These are phyloP conservation scores for Tachuris rubrigastra DNA, from an alignment of 2,113 vertebrate species.

Conservation along the genomic window DNA sequence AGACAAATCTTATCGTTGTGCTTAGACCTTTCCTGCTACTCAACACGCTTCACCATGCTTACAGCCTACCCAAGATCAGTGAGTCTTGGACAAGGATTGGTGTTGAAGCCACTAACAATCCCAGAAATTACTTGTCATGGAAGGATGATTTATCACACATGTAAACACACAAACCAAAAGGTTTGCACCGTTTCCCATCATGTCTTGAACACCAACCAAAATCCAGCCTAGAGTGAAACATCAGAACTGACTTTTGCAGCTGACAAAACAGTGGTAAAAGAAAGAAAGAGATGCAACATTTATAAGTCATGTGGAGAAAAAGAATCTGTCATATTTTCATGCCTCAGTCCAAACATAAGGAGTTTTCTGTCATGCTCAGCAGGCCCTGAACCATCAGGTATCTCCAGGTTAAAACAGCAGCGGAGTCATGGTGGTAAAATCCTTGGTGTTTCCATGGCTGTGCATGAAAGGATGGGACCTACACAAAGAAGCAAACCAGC, in stretches of 20 bases:
- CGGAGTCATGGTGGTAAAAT: accelerated
- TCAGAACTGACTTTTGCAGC: background rate
- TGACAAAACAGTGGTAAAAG: background rate
- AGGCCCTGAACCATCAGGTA: background rate
- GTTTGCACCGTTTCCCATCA: background rate
- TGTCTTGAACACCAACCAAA: background rate
- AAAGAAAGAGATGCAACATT: background rate
- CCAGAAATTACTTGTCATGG: background rate
- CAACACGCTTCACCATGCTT: background rate
- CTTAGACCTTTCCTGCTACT: background rate
- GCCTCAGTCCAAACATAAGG: background rate
- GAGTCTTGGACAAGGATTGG: background rate
- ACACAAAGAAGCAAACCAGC: background rate
- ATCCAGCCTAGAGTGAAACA: background rate
- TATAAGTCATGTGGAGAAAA: background rate
- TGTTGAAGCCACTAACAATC: background rate
- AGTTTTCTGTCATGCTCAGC: background rate
- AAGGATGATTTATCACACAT: background rate
- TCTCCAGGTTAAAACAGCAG: background rate
- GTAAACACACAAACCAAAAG: background rate
- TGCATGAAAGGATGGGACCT: background rate
- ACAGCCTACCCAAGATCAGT: accelerated
- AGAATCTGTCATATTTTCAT: background rate
- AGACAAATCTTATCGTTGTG: background rate
- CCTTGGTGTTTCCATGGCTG: background rate